Percentiles rank a stretch among this genome's conserved stretches.
Evolutionary conservation across 2,113 vertebrate species (phyloP).

Genomic region (Rattus rattus): DNA sequence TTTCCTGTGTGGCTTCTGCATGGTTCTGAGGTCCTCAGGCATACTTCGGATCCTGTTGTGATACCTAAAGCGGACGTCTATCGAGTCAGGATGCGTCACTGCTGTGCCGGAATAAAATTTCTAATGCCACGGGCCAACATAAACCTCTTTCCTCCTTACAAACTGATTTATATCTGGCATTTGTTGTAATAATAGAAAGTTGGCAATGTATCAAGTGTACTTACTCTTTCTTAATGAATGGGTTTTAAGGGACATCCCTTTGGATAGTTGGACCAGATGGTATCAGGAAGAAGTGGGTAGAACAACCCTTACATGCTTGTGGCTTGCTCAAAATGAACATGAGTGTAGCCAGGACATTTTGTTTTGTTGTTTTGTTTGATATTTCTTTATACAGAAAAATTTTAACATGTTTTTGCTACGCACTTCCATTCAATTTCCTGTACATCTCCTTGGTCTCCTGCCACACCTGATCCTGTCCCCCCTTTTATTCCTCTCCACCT

Average conservation of each 20-base stretch:
- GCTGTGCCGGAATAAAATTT: too few species aligned
- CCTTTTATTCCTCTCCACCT: too few species aligned
- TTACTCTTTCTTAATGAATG: background rate
- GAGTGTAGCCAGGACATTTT: background rate
- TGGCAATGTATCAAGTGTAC: background rate
- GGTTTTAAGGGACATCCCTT: background rate
- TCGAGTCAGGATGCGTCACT: too few species aligned
- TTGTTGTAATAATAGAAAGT: background rate
- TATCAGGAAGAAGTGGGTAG: background rate
- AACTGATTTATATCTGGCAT: background rate
- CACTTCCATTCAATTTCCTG: too few species aligned
- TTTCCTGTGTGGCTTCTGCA: too few species aligned
- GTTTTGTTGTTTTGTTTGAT: background rate
- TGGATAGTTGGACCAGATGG: background rate
- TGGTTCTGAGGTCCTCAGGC: too few species aligned
- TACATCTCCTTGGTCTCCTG: too few species aligned
- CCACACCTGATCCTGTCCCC: too few species aligned
- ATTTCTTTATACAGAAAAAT: background rate
- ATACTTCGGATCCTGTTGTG: too few species aligned
- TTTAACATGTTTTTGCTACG: background rate
- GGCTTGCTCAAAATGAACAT: background rate
- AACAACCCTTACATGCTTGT: background rate
- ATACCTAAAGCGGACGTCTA: too few species aligned
- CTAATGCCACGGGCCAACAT: background rate
- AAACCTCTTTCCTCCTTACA: background rate